phyloP scores from a whole-genome alignment of 2,113 vertebrate species.

The Enhydra lutris region DNA sequence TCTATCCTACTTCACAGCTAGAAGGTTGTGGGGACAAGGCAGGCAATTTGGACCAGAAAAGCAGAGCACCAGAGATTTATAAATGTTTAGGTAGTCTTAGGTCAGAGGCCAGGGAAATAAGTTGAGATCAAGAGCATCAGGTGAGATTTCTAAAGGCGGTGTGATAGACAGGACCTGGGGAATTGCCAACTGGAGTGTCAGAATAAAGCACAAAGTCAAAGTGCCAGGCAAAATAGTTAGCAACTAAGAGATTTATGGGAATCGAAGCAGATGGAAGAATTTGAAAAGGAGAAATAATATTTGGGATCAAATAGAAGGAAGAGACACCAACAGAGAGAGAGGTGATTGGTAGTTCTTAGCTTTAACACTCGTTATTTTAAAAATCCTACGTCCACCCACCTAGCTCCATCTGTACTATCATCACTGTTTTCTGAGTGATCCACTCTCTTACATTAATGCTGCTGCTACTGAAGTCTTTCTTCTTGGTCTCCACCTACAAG shows the following conservation, averaged over 20 bases:
- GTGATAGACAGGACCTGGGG: not conserved
- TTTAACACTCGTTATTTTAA: not conserved
- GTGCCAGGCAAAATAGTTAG: not conserved
- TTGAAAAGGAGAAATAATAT: conserved; percentile 2
- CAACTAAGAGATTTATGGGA: not conserved
- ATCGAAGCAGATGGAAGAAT: conserved; percentile 3
- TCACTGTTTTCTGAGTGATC: not conserved
- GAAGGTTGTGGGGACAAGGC: not conserved
- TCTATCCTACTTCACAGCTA: not conserved
- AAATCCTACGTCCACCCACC: not conserved
- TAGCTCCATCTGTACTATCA: not conserved
- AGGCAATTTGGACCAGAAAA: not conserved
- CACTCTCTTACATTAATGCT: not conserved
- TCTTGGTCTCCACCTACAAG: not conserved
- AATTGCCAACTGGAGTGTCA: not conserved
- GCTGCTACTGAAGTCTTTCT: not conserved
- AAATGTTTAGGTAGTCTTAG: not conserved
- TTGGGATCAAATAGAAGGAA: not conserved
- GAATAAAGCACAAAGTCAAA: not conserved
- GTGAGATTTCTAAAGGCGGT: not conserved
- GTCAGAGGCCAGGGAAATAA: not conserved
- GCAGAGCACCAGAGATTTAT: conserved; percentile 12
- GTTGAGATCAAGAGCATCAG: not conserved
- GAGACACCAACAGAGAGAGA: not conserved
- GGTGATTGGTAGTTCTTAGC: not conserved